These are phyloP conservation scores for Acrocephalus arundinaceus DNA, from an alignment of 2,113 vertebrate species.

Conservation along the genomic window DNA sequence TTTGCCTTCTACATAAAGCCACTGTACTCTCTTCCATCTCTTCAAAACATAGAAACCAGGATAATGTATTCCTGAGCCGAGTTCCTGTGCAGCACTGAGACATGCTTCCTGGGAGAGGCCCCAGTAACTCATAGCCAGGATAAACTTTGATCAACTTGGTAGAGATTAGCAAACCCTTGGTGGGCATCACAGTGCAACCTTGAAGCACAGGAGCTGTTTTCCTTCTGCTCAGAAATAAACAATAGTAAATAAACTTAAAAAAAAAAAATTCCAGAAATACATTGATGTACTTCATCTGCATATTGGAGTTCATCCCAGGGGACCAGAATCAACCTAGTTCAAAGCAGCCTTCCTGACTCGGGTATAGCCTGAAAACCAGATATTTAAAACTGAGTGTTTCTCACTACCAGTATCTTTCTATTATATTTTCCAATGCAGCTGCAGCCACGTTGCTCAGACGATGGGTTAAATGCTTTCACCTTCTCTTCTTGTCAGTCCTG, in stretches of 20 bases:
- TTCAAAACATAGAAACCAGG: not conserved
- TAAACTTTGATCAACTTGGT: not conserved
- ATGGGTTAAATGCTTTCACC: conserved; percentile 21
- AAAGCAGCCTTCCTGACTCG: not conserved
- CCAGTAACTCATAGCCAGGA: not conserved
- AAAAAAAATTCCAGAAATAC: not conserved
- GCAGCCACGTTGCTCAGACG: not conserved
- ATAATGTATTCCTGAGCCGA: not conserved
- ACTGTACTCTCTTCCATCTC: not conserved
- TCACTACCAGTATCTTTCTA: not conserved
- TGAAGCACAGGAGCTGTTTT: not conserved
- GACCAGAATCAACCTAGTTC: not conserved
- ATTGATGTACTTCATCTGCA: not conserved
- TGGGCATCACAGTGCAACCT: not conserved
- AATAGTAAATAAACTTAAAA: not conserved
- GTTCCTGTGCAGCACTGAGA: not conserved
- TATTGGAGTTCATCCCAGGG: not conserved
- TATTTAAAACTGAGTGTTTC: not conserved
- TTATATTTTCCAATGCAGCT: not conserved
- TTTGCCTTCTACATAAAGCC: not conserved
- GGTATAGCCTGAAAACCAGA: not conserved
- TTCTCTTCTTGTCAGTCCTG: not conserved
- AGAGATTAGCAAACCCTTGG: not conserved
- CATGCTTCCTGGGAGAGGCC: not conserved
- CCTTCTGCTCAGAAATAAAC: not conserved